phyloP scores from a whole-genome alignment of 1,140 invertebrate species.

The Tetraneura akinire region DNA sequence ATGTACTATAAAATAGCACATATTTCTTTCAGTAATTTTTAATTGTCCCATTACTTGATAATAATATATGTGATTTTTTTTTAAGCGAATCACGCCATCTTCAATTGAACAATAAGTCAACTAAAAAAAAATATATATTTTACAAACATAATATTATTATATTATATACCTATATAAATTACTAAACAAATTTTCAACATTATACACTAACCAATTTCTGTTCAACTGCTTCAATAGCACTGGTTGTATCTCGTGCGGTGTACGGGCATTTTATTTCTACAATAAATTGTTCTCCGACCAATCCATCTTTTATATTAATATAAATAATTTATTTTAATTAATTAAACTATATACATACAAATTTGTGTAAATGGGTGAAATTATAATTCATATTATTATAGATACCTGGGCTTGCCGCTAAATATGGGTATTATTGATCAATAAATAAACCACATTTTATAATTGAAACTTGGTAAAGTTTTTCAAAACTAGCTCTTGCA shows the following conservation, averaged over 20 bases:
- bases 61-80: background rate
- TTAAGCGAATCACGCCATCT: background rate
- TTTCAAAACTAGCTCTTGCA: background rate
- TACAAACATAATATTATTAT: background rate
- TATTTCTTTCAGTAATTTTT: background rate
- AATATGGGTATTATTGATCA: background rate
- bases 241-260: background rate
- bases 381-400: too few species aligned
- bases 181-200: constrained; percentile 9
- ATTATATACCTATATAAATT: background rate
- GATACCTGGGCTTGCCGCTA: background rate
- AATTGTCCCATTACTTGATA: background rate
- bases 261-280: constrained; percentile 14
- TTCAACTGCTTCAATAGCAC: constrained; percentile 7
- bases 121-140: background rate
- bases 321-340: background rate
- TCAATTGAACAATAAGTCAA: background rate
- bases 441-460: background rate
- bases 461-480: background rate
- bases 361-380: too few species aligned
- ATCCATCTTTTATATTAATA: constrained; percentile 6
- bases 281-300: background rate
- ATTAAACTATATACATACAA: background rate
- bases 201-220: background rate
- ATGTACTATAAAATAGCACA: constrained; percentile 8